Evolutionary conservation across 2,113 vertebrate genomes (phyloP), one percentile per base, ranked within the genome.

Genomic region (Poeciliopsis prolifica): DNA sequence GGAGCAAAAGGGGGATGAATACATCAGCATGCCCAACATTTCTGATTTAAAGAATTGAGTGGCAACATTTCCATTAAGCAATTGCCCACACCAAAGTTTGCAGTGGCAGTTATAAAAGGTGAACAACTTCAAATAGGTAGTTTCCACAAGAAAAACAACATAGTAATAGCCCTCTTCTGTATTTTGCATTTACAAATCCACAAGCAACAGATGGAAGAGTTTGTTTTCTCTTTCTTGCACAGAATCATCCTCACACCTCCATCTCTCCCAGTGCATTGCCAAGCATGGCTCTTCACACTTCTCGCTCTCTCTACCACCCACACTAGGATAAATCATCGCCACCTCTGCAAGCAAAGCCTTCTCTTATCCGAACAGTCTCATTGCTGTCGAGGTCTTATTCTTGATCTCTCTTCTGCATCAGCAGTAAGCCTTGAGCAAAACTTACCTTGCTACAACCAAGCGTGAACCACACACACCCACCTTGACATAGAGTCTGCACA

Each of bases 311-410:
- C 65, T 54, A 58, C 84, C 87, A 75, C 83, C 86, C 85, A 90
- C 85, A 71, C 67, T 14, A 31, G 73, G 79, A 81, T 80, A 87
- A 88, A 61, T 87, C 79, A 87, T 88, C 73, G 60, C 69, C 68
- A 81, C 75, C 78, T 83, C 72, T 68, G 30, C 11, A 37, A 4
- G n/a, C 62, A 81, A 87, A 86, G 48, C 83, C 72, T 42, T 61
- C 82, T 85, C 70, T 88, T 79, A 84, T 82, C 65, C 71, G 65
- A 81, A 77, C 64, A 82, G 68, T 70, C 64, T 69, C 12, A 35
- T 63, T 86, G 72, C 69, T 44, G 64, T 77, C 5, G 3, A 77
- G 77, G 31, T 74, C 65, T 89, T 66, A 77, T 76, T 80, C 51
- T 71, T 72, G 65, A 87, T 80, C 72, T 75, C 71, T 48, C 44